Percentiles rank a stretch among this genome's conserved stretches.
Conservation (phyloP, 2,888 invertebrate genomes). For the Drosophila mercatorum region DNA sequence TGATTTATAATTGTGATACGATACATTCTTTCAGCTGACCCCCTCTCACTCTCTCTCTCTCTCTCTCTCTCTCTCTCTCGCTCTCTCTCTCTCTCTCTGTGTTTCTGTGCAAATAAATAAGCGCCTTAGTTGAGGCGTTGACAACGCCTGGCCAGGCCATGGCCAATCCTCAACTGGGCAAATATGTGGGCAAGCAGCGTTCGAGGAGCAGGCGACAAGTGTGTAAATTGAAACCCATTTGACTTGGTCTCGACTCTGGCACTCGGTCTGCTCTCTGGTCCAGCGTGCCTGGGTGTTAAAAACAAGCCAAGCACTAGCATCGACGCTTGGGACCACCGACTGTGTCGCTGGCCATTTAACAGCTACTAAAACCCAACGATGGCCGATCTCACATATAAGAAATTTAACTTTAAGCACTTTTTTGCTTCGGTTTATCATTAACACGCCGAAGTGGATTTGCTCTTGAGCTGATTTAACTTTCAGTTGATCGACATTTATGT, state of each 20-base stretch:
- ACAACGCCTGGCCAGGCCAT: conserved; percentile 49
- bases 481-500: background rate
- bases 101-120: conserved; percentile 74
- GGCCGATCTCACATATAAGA: conserved; percentile 42
- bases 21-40: conserved; percentile 54
- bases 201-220: conserved; percentile 60
- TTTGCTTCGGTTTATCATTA: conserved; percentile 18
- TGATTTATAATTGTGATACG: conserved; percentile 82
- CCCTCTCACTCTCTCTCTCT: background rate
- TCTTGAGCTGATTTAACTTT: conserved; percentile 36
- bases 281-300: conserved; percentile 74
- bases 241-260: conserved; percentile 31
- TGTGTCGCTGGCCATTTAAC: conserved; percentile 75
- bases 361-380: conserved; percentile 73
- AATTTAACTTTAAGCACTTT: conserved; percentile 49
- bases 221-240: conserved; percentile 80
- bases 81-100: background rate
- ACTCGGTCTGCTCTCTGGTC: background rate
- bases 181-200: conserved; percentile 49
- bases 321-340: conserved; percentile 66
- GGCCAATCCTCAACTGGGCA: conserved; percentile 36
- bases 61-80: background rate
- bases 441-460: conserved; percentile 65
- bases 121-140: conserved; percentile 77
- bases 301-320: conserved; percentile 72